Conservation (phyloP, 2,888 invertebrate genomes). For the Itoplectis maculator region DNA sequence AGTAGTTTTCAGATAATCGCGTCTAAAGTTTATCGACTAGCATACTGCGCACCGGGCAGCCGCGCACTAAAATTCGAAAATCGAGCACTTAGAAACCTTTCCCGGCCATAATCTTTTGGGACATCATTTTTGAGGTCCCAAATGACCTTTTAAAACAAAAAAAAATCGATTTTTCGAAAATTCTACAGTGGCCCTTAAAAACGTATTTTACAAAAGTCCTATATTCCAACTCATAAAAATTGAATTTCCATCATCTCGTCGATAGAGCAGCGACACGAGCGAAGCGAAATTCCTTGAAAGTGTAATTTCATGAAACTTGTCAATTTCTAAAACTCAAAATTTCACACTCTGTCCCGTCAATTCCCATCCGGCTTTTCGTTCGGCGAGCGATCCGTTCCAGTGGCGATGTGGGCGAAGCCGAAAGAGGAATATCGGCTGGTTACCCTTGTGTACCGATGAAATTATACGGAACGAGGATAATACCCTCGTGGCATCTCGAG, state of each 20-base stretch:
- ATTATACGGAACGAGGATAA: slow-evolving; percentile 66
- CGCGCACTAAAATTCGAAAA: too few relatives aligned
- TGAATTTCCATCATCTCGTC: slow-evolving; percentile 35
- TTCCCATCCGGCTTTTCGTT: slow-evolving; percentile 48
- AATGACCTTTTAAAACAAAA: too few relatives aligned
- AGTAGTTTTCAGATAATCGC: too few relatives aligned
- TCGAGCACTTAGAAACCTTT: too few relatives aligned
- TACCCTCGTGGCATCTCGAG: slow-evolving; percentile 58
- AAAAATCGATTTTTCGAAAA: too few relatives aligned
- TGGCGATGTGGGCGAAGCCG: slow-evolving; percentile 14
- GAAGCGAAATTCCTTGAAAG: slow-evolving; percentile 23
- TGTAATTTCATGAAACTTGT: slow-evolving; percentile 37
- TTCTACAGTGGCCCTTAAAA: too few relatives aligned
- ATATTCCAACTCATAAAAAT: slow-evolving; percentile 20
- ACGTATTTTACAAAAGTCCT: not conserved
- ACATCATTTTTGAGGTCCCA: too few relatives aligned
- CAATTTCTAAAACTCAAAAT: slow-evolving; percentile 30
- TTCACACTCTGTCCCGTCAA: slow-evolving; percentile 51
- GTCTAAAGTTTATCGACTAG: too few relatives aligned
- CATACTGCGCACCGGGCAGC: too few relatives aligned
- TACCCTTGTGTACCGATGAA: slow-evolving; percentile 62
- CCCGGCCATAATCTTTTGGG: too few relatives aligned
- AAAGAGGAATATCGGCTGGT: slow-evolving; percentile 45
- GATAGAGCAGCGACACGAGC: slow-evolving; percentile 16
- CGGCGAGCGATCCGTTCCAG: slow-evolving; percentile 18